Evolutionary conservation across 2,797 vertebrate genomes (phyloP), one percentile per base, ranked within the genome.

Genomic region (Synanceia verrucosa): DNA sequence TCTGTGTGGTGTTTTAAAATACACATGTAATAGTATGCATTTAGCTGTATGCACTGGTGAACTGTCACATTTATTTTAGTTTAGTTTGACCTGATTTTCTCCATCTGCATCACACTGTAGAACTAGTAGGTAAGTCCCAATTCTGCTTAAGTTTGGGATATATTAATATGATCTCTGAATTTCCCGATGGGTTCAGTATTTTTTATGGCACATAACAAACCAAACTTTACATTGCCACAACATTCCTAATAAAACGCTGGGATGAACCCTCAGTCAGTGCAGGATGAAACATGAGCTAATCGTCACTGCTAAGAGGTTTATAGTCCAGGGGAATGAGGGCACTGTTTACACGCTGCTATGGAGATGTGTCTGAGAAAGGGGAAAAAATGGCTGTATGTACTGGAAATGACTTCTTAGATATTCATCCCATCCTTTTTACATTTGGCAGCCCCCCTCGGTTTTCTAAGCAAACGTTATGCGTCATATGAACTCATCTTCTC

Each of bases 261-360:
- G 64, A 63, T 74, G 63, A 47, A 65, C 76, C 84, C 62, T 84
- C 56, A 59, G 53, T 84, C 64, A 85, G 56, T 19, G 3, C 65
- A 77, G 70, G 57, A 76, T 77, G 76, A 86, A 88, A 71, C 37
- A 12, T 77, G 74, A 81, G 77, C 67, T 63, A 39, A 55, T 86
- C 56, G 2, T 87, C 76, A 69, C 64, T 64, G 80, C 80, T 83
- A 79, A 76, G 73, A 76, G 76, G 81, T 92, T 93, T 89, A 92
- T 85, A 84, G 82, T 81, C 63, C 76, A 24, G 37, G 64, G 82
- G 71, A 88, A 79, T 82, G 78, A 89, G 84, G 82, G 61, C 80
- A 86, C 79, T 94, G 88, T 95, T 95, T 94, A 86, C 76, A 79
- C n/a, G 86, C 93, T 91, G 70, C 88, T 92, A 89, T 44, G 86